Evolutionary conservation across 1,140 invertebrate species (phyloP), one percentile per base, ranked within the genome.

Genomic region (Drosophila nigrodunni): DNA sequence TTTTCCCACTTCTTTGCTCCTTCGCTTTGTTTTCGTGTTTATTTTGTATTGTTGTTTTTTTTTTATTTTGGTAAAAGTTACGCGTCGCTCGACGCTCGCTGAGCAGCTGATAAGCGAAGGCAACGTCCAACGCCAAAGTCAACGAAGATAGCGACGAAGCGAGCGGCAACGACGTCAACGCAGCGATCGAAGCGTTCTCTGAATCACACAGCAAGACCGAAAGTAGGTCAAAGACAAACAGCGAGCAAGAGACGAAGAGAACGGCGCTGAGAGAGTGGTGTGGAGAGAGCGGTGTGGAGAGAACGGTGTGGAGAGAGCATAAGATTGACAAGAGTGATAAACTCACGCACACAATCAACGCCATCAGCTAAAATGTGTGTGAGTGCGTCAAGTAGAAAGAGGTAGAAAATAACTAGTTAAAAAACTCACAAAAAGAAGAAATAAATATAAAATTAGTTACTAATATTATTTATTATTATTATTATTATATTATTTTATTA

Each of bases 51-150:
- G 11, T 30, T 15, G 34, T 2, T 34, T 39, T 47, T 55, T 55
- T 46, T 58, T 49, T 69, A 80, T 81, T 81, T 75, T 5, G 72
- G 77, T 75, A 61, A 75, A 80, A 54, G 37, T 62, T 41, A 58
- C n/a, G 44, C 58, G 52, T 44, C 52, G 66, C 30, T 43, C n/a
- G 46, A 11, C 59, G 47, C 21, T 18, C 30, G 55, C 21, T 15
- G 9, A 52, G 21, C 47, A 59, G 46, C 21, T 64, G 62, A 73
- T 67, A 74, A 74, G 71, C 62, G 47, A 25, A 7, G 15, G 30
- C 15, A 25, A 64, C 10, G 10, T 11, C 25, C 15, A 25, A 64
- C 10, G 10, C 15, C 25, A 30, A 30, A 30, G 25, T 30, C 44
- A 41, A 41, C 9, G 10, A 21, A 30, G 54, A 57, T 15, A 61